Conservation (phyloP, 2,797 vertebrate genomes). For the Sphenodon punctatus region DNA sequence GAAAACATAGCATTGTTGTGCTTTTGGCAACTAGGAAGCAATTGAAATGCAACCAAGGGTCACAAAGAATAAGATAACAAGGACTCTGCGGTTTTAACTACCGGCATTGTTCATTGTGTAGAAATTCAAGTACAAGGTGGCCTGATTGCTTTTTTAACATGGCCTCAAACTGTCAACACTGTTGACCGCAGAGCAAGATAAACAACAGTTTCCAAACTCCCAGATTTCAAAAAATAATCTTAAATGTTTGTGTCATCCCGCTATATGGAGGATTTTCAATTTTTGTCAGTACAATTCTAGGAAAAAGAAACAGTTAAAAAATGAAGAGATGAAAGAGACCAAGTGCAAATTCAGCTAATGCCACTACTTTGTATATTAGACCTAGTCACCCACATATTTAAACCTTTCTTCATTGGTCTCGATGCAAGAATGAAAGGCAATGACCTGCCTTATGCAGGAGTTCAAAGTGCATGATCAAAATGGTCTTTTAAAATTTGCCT, state of each 20-base stretch:
- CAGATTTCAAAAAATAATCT: background rate
- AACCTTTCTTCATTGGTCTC: no score
- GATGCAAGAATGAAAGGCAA: no score
- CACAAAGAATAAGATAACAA: background rate
- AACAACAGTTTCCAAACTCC: background rate
- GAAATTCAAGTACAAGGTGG: background rate
- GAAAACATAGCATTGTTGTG: background rate
- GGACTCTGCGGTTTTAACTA: background rate
- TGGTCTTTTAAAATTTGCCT: no score
- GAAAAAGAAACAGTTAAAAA: background rate
- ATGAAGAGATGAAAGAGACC: background rate
- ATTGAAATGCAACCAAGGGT: background rate
- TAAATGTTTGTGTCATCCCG: background rate
- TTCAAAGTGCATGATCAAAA: no score
- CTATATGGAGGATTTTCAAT: background rate
- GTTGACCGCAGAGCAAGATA: background rate
- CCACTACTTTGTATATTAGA: background rate
- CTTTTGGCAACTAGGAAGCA: background rate
- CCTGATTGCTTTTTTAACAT: background rate
- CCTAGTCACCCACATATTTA: background rate
- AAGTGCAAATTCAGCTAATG: background rate
- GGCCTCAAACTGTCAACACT: background rate
- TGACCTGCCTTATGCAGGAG: no score
- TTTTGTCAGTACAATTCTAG: no score
- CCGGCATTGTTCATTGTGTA: background rate